Evolutionary conservation across 2,113 vertebrate species (phyloP), one percentile per base, ranked within the genome.

Genomic region (Pungitius pungitius): DNA sequence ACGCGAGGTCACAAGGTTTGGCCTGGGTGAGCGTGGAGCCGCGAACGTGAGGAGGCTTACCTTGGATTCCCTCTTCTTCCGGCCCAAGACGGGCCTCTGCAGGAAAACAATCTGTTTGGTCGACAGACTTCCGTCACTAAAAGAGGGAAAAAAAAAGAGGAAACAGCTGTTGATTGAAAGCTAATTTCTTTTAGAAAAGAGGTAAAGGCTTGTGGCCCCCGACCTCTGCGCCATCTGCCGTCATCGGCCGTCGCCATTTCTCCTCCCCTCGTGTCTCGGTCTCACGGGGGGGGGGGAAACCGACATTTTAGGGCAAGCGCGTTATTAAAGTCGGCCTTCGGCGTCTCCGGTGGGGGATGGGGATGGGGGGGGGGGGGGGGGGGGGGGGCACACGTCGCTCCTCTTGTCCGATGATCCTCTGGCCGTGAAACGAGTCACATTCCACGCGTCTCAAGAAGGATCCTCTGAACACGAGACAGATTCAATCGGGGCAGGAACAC

Each of bases 51-150:
- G 80, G 81, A 81, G 74, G 62, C 65, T 88, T 93, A 99, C 98
- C 96, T 98, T 99, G 12, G 95, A 93, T 35, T 98, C 96, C 83
- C 93, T 96, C 90, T 93, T 96, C 94, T 96, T 98, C 69, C 96
- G 95, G 86, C 95, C 94, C 90, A 99, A 90, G 75, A 95, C 90
- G 0, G 97, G 97, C 94, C 98, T 96, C 94, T 99, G 98, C 86
- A 99, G 96, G 90, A 99, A 99, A 80, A 99, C 96, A 20, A 99
- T 95, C 94, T 99, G 98, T 90, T 99, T 99, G 92, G 97, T 99
- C 89, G 96, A 95, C 83, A 99, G 84, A 80, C 94, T 96, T 52
- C 97, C 98, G 57, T 99, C 96, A 78, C 98, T 99, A 12, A n/a
- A 51, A 57, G 22, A 49, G 77, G 2, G 12, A 12, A 12, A 30